Conservation (phyloP, 2,113 vertebrate genomes). For the Verasper variegatus region DNA sequence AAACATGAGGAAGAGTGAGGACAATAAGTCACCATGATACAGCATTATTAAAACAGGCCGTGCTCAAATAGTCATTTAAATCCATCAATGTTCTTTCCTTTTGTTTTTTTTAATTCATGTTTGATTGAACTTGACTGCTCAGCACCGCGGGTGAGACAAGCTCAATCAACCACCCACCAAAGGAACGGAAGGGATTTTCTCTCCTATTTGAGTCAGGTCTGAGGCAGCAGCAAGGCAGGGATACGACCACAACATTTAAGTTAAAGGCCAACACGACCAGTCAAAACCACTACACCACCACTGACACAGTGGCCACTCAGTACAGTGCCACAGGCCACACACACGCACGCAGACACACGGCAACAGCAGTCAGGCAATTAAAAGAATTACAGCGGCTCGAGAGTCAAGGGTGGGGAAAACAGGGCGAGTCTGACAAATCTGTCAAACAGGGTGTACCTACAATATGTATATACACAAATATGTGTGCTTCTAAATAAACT, state of each 20-base stretch:
- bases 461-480: background rate
- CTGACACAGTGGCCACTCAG: slow-evolving; percentile 59
- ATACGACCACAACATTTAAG: slow-evolving; percentile 60
- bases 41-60: slow-evolving; percentile 35
- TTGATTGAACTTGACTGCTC: slow-evolving; percentile 66
- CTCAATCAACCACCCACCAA: slow-evolving; percentile 64
- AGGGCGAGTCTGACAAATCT: slow-evolving; percentile 22
- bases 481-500: slow-evolving; percentile 33
- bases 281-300: slow-evolving; percentile 59
- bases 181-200: slow-evolving; percentile 65
- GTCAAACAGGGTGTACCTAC: slow-evolving; percentile 17
- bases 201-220: slow-evolving; percentile 68
- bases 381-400: slow-evolving; percentile 34
- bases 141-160: slow-evolving; percentile 32
- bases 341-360: slow-evolving; percentile 14
- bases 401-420: slow-evolving; percentile 20
- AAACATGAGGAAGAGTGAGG: slow-evolving; percentile 2
- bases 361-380: slow-evolving; percentile 63
- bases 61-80: slow-evolving; percentile 71
- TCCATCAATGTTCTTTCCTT: slow-evolving; percentile 42
- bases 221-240: slow-evolving; percentile 60
- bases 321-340: slow-evolving; percentile 61
- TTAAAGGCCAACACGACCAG: slow-evolving; percentile 52
- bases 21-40: background rate
- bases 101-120: slow-evolving; percentile 22